Base-by-base conservation (phyloP, 64 coral and sea anemone species). In the Actinia equina region DNA sequence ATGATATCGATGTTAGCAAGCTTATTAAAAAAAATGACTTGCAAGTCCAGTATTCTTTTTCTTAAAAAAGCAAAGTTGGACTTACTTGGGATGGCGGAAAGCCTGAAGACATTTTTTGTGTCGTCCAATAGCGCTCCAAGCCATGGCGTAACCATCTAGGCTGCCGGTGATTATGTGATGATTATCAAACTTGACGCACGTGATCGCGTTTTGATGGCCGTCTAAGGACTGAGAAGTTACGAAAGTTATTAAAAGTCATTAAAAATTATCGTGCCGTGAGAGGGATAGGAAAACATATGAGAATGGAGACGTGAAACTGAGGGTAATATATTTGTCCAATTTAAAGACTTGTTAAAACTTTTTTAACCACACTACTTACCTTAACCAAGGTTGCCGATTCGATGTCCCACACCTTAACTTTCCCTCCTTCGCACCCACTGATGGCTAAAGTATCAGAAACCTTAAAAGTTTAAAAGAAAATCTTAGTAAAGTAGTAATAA, bases 321-420 rank as follows among this genome's bases (percentile, higher is more conserved):
- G 46, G 46, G 46, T 49, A 49, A 49, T 8, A 49, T 49, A 49
- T 49, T 6, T 49, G 4, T 49, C 7, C 7, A 49, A 49, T 6
- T 49, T 8, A 6, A 49, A 49, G 46, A 2, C 46, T 49, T 49
- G 4, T 49, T 49, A 49, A 57, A 57, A 57, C 55, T 12, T 57
- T 57, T 12, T 57, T 57, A 12, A 74, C 14, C 27, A 14, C 13
- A 11, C 0, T 15, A 30, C 26, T 85, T n/a, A 98, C 95, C 92
- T 98, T 98, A 41, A 94, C 46, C 41, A 98, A 77, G 6, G 92
- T 88, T 53, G 95, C 92, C 13, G 83, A 87, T 9, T 98, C 86
- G 78, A 98, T 98, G 77, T 98, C 92, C 95, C 95, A 98, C 1
- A 98, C 95, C 17, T 98, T 98, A 6, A 98, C 95, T 84, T 98